Conservation (phyloP, 2,113 vertebrate genomes). For the Lamprotornis superbus region DNA sequence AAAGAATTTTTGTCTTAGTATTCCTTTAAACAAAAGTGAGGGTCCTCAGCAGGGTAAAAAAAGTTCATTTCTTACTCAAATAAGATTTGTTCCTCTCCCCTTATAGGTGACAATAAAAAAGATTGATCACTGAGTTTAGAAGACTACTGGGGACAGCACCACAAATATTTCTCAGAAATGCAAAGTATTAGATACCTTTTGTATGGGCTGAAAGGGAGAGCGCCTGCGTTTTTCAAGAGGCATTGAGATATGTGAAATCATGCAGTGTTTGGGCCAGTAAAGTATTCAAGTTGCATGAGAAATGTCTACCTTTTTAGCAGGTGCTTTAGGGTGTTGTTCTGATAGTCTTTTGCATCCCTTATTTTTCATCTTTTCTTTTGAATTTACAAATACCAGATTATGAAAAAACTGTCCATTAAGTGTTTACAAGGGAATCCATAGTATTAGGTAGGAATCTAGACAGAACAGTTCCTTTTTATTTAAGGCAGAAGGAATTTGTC, state of each 20-base stretch:
- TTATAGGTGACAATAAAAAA: neutral
- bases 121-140: neutral
- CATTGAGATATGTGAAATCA: neutral
- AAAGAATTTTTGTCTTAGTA: neutral
- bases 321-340: neutral
- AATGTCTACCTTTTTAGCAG: accelerated
- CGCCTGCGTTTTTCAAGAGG: neutral
- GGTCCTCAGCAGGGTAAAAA: neutral
- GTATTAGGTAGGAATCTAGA: neutral
- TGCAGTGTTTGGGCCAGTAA: neutral
- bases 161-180: neutral
- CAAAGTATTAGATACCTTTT: neutral
- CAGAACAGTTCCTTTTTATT: neutral
- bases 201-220: neutral
- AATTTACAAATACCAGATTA: neutral
- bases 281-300: neutral
- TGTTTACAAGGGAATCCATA: neutral
- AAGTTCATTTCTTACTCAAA: neutral
- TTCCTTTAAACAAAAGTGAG: neutral
- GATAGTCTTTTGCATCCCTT: neutral
- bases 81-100: neutral
- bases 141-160: neutral
- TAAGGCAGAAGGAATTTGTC: neutral
- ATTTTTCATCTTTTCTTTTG: neutral
- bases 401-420: neutral